phyloP scores from a whole-genome alignment of 2,113 vertebrate species.

The Meleagris gallopavo region DNA sequence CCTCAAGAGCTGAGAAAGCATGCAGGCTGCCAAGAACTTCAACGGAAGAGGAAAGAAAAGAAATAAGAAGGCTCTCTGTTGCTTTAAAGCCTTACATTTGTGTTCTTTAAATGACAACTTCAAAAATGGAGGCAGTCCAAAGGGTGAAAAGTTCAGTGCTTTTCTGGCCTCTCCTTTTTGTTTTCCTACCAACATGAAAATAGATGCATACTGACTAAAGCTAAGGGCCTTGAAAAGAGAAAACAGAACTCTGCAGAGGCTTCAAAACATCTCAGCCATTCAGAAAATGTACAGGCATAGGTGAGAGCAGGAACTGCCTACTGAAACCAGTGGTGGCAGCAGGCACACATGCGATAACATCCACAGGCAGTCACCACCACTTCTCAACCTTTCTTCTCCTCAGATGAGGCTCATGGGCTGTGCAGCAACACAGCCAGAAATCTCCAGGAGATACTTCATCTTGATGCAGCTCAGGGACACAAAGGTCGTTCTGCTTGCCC shows the following conservation, averaged over 20 bases:
- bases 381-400: fast-evolving
- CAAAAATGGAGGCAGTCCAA: background rate
- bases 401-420: background rate
- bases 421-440: background rate
- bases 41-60: background rate
- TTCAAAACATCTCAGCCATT: background rate
- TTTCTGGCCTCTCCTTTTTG: background rate
- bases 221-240: background rate
- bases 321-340: fast-evolving
- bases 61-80: background rate
- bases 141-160: background rate
- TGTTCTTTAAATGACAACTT: background rate
- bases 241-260: background rate
- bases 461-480: fast-evolving
- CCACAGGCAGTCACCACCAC: background rate
- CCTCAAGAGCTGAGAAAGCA: background rate
- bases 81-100: background rate
- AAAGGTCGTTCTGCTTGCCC: background rate
- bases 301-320: background rate
- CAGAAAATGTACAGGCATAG: background rate
- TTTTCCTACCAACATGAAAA: background rate
- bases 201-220: background rate
- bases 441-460: background rate
- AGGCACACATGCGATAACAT: fast-evolving
- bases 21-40: background rate